Evolutionary conservation across 2,797 vertebrate species (phyloP).

Genomic region (Diglossa cyanea): DNA sequence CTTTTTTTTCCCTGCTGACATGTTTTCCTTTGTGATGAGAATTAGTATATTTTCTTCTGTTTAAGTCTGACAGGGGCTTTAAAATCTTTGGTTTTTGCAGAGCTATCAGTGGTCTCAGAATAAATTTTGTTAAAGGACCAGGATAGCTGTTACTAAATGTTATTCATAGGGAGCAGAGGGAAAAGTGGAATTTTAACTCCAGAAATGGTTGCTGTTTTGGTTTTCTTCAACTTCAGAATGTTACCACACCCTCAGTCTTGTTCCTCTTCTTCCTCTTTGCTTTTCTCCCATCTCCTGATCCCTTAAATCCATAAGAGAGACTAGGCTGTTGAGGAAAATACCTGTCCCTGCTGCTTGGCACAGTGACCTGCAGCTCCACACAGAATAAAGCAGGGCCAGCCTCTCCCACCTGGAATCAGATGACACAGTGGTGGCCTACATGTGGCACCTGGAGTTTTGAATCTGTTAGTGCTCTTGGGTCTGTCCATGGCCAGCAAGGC

Average conservation of each 20-base stretch:
- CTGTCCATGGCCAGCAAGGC: neutral
- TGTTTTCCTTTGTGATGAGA: neutral
- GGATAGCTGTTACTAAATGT: neutral
- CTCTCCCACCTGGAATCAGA: accelerated
- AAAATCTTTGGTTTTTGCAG: neutral
- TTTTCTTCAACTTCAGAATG: neutral
- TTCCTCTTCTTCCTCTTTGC: neutral
- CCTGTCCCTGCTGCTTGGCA: neutral
- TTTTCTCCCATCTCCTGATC: neutral
- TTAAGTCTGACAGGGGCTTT: neutral
- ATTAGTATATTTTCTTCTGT: neutral
- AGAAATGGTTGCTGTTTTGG: neutral
- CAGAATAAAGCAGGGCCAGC: neutral
- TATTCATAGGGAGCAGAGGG: neutral
- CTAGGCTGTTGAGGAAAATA: neutral
- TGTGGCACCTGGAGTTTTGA: neutral
- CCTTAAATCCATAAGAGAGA: neutral
- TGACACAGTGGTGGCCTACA: neutral
- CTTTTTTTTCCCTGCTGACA: neutral
- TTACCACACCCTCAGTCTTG: neutral
- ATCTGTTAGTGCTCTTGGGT: too few relatives aligned
- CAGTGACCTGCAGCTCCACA: neutral
- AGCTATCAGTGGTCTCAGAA: neutral
- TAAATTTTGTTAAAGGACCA: neutral
- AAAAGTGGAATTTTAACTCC: neutral